phyloP scores from a whole-genome alignment of 2,113 vertebrate species.

The Marmota monax region DNA sequence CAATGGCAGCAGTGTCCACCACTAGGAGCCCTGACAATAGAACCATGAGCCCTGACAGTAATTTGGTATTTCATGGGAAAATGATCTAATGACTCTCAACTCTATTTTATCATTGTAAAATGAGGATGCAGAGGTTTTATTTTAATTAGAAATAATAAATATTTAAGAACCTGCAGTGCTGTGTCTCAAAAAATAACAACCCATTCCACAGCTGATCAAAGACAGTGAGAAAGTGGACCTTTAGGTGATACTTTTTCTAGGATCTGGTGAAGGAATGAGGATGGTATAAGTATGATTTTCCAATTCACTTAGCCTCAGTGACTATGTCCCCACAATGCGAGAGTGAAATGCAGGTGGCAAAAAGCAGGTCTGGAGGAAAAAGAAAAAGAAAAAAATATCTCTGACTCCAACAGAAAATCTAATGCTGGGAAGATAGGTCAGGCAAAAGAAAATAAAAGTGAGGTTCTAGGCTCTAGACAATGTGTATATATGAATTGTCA shows the following conservation, averaged over 20 bases:
- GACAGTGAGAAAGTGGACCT: neutral
- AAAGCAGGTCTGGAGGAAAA: neutral
- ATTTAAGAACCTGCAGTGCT: neutral
- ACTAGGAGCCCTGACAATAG: neutral
- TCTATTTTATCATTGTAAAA: neutral
- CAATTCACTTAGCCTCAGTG: too few relatives aligned
- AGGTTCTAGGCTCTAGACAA: too few relatives aligned
- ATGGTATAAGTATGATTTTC: neutral
- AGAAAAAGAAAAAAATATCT: too few relatives aligned
- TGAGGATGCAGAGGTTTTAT: neutral
- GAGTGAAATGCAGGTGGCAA: neutral
- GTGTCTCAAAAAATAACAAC: neutral
- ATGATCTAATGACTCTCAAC: neutral
- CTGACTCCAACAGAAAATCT: neutral
- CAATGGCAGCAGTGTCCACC: neutral
- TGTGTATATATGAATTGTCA: neutral
- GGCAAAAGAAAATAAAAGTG: neutral
- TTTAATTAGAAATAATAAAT: neutral
- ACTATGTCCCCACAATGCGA: neutral
- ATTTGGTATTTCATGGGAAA: neutral
- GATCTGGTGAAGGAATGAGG: neutral
- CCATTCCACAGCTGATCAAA: neutral
- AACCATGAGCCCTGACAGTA: fast-evolving
- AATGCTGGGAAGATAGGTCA: neutral
- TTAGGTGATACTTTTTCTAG: neutral